Percentiles rank a stretch among this genome's conserved stretches.
These are phyloP conservation scores for Cotesia typhae DNA, from an alignment of 1,140 invertebrate genomes.

Conservation along the genomic window DNA sequence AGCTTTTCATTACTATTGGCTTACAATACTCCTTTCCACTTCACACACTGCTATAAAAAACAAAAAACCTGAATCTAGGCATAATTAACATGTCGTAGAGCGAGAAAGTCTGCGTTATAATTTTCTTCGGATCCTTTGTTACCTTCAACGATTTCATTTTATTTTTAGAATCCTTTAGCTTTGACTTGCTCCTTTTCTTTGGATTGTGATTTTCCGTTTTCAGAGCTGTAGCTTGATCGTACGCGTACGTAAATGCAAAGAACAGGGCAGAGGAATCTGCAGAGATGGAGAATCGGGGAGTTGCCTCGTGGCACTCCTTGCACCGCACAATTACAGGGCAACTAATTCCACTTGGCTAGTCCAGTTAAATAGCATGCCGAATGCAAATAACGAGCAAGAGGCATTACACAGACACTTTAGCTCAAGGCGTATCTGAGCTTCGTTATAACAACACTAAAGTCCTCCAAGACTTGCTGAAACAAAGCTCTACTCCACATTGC, in stretches of 20 bases:
- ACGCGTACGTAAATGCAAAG: not conserved
- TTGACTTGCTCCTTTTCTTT: too few species aligned
- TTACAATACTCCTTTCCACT: not conserved
- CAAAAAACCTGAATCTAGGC: not conserved
- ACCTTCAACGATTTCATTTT: too few species aligned
- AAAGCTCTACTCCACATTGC: not conserved
- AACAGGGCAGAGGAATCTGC: not conserved
- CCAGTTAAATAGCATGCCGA: constrained; percentile 41
- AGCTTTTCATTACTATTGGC: constrained; percentile 1
- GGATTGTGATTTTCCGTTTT: too few species aligned
- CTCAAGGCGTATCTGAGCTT: constrained; percentile 17
- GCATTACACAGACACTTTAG: constrained; percentile 9
- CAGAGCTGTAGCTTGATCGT: too few species aligned
- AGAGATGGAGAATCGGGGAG: constrained; percentile 15
- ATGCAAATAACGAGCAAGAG: constrained; percentile 40
- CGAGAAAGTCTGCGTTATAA: too few species aligned
- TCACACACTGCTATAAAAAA: not conserved
- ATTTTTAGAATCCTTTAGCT: too few species aligned
- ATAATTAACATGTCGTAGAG: not conserved
- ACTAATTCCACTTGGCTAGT: constrained; percentile 42
- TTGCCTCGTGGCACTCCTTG: constrained; percentile 40
- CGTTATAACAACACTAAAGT: constrained; percentile 21
- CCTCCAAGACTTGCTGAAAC: not conserved
- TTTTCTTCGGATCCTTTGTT: too few species aligned
- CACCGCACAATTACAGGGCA: constrained; percentile 41